Evolutionary conservation across 2,888 invertebrate genomes (phyloP).

Genomic region (Xanthia togata): DNA sequence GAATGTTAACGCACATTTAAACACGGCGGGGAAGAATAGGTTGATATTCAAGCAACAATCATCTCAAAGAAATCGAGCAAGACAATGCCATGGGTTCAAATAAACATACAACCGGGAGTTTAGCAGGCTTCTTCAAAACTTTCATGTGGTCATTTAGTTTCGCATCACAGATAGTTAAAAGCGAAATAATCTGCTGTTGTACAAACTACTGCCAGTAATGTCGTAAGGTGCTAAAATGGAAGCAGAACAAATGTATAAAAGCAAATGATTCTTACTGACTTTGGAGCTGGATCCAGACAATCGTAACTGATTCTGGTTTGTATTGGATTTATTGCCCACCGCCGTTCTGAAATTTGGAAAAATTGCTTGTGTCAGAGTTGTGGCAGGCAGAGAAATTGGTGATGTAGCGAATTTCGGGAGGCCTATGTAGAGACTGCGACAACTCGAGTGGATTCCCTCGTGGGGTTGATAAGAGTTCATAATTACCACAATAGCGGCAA

Average conservation of each 20-base stretch:
- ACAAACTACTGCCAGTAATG: constrained; percentile 65
- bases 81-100: constrained; percentile 46
- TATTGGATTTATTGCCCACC: constrained; percentile 87
- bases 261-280: constrained; percentile 99
- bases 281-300: constrained; percentile 95
- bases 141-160: constrained; percentile 39
- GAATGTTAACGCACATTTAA: constrained; percentile 36
- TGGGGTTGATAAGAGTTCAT: not conserved
- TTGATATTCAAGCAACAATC: constrained; percentile 47
- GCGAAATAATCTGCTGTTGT: constrained; percentile 58
- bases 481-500: constrained; percentile 6
- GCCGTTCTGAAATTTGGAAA: constrained; percentile 86
- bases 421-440: not conserved
- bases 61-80: constrained; percentile 46
- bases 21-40: constrained; percentile 26
- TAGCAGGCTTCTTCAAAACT: constrained; percentile 54
- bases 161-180: constrained; percentile 47
- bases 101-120: constrained; percentile 48
- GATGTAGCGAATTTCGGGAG: not conserved
- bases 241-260: constrained; percentile 82
- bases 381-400: constrained; percentile 11
- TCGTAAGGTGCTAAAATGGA: constrained; percentile 81
- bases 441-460: not conserved
- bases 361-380: constrained; percentile 43
- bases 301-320: constrained; percentile 90